Percentiles rank a stretch among this genome's conserved stretches.
Evolutionary conservation across 2,888 invertebrate species (phyloP).

Genomic region (Limulus polyphemus): DNA sequence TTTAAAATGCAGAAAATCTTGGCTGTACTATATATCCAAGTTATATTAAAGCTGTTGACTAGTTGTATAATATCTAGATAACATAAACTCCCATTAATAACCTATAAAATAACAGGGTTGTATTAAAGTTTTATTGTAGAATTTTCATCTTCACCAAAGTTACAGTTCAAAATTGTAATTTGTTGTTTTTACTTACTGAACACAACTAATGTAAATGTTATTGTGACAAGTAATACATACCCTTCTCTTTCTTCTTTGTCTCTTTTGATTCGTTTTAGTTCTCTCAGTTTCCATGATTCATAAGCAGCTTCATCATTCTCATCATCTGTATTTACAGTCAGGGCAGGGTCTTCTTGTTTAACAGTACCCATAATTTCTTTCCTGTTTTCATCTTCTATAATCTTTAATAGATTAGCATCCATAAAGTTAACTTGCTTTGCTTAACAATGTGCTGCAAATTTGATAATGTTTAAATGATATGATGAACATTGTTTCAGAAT

Average conservation of each 20-base stretch:
- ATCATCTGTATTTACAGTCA: conserved; percentile 82
- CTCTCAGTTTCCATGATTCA: conserved; percentile 94
- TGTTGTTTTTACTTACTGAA: conserved; percentile 2
- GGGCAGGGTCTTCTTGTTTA: conserved; percentile 53
- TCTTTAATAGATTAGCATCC: conserved; percentile 4
- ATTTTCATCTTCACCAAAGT: neutral
- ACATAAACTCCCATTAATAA: neutral
- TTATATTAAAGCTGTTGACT: no score
- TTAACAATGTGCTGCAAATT: no score
- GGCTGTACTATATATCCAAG: no score
- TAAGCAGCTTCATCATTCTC: conserved; percentile 94
- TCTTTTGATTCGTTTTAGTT: conserved; percentile 87
- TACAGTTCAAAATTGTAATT: neutral
- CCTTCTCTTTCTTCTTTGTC: conserved; percentile 89
- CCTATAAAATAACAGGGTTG: neutral
- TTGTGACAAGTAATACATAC: conserved; percentile 45
- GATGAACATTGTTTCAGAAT: no score
- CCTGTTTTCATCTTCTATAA: conserved; percentile 34
- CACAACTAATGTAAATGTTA: no score
- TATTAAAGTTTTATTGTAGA: neutral
- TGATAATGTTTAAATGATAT: no score
- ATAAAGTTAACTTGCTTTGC: no score
- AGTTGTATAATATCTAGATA: no score
- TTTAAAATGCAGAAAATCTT: no score
- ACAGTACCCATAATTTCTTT: conserved; percentile 44